These are phyloP conservation scores for Eubasilissa regina DNA, from an alignment of 1,140 invertebrate genomes.

Conservation along the genomic window DNA sequence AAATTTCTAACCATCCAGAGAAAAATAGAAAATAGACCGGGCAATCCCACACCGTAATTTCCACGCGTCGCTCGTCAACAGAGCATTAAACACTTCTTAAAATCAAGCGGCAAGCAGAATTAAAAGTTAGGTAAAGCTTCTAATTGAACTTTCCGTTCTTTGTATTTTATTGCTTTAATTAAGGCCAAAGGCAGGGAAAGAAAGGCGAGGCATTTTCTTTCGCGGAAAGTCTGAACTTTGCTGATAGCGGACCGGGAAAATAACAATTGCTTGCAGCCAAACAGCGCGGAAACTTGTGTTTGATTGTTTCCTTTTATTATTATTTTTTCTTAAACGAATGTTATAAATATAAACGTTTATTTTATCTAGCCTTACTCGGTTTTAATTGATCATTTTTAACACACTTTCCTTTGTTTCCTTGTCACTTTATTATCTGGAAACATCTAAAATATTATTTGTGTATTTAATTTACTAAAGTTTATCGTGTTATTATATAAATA, in stretches of 20 bases:
- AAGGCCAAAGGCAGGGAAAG: conserved; percentile 37
- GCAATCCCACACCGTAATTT: background rate
- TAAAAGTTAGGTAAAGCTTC: conserved; percentile 29
- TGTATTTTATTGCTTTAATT: conserved; percentile 58
- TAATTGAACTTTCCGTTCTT: conserved; percentile 52
- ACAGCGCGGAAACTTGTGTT: conserved; percentile 37
- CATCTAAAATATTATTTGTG: too few relatives aligned
- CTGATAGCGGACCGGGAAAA: conserved; percentile 46
- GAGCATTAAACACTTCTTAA: conserved; percentile 29
- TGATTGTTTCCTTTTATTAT: conserved; percentile 19
- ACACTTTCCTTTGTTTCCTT: background rate
- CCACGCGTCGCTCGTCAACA: conserved; percentile 11
- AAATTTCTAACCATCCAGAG: too few relatives aligned
- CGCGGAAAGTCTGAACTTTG: conserved; percentile 39
- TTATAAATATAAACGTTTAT: conserved; percentile 46
- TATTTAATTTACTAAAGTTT: too few relatives aligned
- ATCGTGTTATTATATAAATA: too few relatives aligned
- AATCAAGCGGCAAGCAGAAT: conserved; percentile 17
- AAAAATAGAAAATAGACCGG: too few relatives aligned
- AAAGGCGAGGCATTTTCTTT: conserved; percentile 40
- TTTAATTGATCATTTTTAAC: background rate
- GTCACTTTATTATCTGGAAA: too few relatives aligned
- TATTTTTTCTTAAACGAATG: conserved; percentile 44
- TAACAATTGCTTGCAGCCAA: conserved; percentile 57
- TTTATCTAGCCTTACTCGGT: background rate